Base-by-base conservation (phyloP, 2,888 invertebrate species). In the Volucella bombylans region DNA sequence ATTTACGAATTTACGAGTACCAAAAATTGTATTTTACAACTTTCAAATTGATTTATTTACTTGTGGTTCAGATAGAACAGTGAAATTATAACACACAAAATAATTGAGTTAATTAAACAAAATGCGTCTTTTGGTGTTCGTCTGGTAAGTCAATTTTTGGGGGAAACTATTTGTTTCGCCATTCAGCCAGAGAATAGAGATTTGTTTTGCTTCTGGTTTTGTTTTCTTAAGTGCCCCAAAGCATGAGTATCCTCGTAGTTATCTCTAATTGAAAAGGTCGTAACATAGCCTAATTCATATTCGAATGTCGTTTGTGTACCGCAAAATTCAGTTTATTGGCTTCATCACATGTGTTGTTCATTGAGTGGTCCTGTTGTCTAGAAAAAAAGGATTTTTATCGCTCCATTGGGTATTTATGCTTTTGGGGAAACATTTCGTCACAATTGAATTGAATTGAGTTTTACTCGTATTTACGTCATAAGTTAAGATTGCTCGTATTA, bases 261-360 rank as follows among this genome's bases (percentile, higher is more conserved):
- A 39, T 38, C 31, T 6, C n/a, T 47, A 31, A 43, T 45, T 23
- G 45, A 11, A 39, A 39, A 57, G 61, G 31, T n/a, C 47, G 15
- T 14, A 15, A 31, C 6, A 31, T 14, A n/a, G 45, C 43, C 59
- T 74, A 65, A 74, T 74, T 74, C 67, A 67, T 74, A 67, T 74
- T 65, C 74, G 23, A 39, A 65, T 15, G 41, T 50, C 45, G 73
- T 73, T 39, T 57, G 65, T 57, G 59, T 43, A 23, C 43, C 57
- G 15, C 1, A n/a, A 49, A 74, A 52, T 14, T 67, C 74, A 74
- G 67, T 74, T 74, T 74, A 57, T 74, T 74, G 67, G 65, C 65
- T 74, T 74, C 74, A 65, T 65, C 67, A 38, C 50, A 49, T 57
- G 49, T 49, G 38, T 57, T 38, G 11, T 47, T 69, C 23, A 31